Evolutionary conservation across 2,797 vertebrate species (phyloP), one percentile per base, ranked within the genome.

Genomic region (Spatula versicolor): DNA sequence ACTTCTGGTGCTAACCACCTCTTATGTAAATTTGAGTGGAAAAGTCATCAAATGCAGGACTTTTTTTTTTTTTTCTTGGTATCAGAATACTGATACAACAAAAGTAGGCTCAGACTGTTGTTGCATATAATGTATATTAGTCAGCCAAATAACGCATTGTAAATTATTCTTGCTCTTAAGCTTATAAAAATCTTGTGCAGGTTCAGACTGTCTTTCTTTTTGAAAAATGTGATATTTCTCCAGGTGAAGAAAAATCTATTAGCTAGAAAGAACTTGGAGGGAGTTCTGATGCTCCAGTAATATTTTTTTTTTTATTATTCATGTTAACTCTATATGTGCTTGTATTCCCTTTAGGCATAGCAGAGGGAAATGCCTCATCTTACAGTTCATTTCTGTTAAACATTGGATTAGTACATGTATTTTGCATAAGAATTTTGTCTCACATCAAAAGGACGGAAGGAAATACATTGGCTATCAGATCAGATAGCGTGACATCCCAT

Each of bases 111-210:
- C 77, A 84, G 39, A 81, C 21, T 37, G 33, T 30, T 43, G 2
- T 22, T 86, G 79, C 77, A 39, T 73, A 39, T 39, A 81, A 52
- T 23, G 75, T 52, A 52, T 19, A 35, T 75, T 43, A 88, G 39
- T 73, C 55, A 90, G n/a, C 10, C 73, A 93, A 78, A 48, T 68
- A 85, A 66, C 46, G 69, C 22, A 25, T 37, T 43, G 26, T 62
- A 91, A 91, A 90, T 84, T 83, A 66, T 81, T 90, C 66, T 69
- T 90, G 66, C 46, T 52, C 33, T 88, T 88, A 79, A 79, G 30
- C 23, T 73, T 69, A 35, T 23, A 86, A 75, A 92, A 72, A 58
- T 55, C 76, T 66, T 85, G 17, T 46, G 64, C 78, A 73, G 48
- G 15, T 83, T 93, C 55, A 62, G 21, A 58, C 16, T 63, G 13